Evolutionary conservation across 2,797 vertebrate species (phyloP), one percentile per base, ranked within the genome.

Genomic region (Mus spretus): DNA sequence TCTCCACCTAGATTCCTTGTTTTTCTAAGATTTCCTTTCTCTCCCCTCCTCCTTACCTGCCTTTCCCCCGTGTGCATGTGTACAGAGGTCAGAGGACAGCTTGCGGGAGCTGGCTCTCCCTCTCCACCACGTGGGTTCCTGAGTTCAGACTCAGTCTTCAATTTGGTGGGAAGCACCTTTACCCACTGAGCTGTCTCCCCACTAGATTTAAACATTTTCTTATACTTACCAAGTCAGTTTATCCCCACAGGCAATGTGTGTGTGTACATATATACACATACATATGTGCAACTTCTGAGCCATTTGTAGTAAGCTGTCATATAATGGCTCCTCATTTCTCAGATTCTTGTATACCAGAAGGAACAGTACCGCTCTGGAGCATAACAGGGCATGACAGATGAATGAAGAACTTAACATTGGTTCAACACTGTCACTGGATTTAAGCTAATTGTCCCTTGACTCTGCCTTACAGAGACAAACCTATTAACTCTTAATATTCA

Each of bases 361-460:
- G 22, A 78, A 82, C 28, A 77, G 82, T 6, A 65, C 82, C 8
- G 47, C 44, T 89, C n/a, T 89, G 61, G 88, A 85, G 82, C 15
- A 77, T 63, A 85, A 82, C 57, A 61, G 14, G 34, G 14, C 37
- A 34, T 44, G 84, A 82, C 40, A 65, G 55, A 2, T 47, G 57
- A 95, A 86, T 61, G 3, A 89, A 83, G 74, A 95, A 72, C 24
- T 78, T 95, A 34, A 85, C 24, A n/a, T 5, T 19, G 26, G 37
- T 26, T 80, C 8, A 87, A 78, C 28, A 82, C 47, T 63, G 14
- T 81, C 47, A n/a, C 67, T 34, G 70, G n/a, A 78, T 91, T 88
- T 93, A 93, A 94, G 61, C 37, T 31, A 84, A 59, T 13, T 80
- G 83, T 59, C 22, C 34, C 14, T 20, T 65, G 34, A 86, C 59